Conservation (phyloP, 1,140 invertebrate genomes). For the Eulimnadia texana region DNA sequence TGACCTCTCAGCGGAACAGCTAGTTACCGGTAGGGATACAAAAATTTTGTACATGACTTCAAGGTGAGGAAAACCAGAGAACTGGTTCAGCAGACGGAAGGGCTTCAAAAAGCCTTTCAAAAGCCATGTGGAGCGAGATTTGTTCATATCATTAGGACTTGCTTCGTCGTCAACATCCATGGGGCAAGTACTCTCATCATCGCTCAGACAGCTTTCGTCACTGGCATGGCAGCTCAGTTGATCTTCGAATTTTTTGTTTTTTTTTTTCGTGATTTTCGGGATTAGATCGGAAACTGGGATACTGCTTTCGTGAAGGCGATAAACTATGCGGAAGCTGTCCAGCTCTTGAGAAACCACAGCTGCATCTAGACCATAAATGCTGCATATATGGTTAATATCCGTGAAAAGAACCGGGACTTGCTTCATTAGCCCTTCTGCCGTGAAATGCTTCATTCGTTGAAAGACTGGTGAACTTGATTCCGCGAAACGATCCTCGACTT, state of each 20-base stretch:
- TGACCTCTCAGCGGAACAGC: neutral
- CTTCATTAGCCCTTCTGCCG: neutral
- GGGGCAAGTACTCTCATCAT: neutral
- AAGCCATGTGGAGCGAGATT: slow-evolving; percentile 1
- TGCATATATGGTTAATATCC: neutral
- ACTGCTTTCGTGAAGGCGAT: neutral
- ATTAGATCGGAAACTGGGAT: too few relatives aligned
- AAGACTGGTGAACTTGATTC: neutral
- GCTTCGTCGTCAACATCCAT: neutral
- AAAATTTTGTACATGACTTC: neutral
- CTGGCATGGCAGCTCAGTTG: neutral
- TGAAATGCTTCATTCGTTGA: neutral
- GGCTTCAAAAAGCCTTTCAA: slow-evolving; percentile 1
- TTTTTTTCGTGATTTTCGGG: too few relatives aligned
- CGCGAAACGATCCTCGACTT: neutral
- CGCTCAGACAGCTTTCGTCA: neutral
- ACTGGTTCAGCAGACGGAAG: slow-evolving; percentile 2
- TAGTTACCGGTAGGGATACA: neutral
- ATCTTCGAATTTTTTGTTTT: neutral
- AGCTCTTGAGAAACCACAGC: neutral
- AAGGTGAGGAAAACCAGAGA: slow-evolving; percentile 3
- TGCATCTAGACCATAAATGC: neutral
- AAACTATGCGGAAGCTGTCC: neutral
- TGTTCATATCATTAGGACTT: neutral
- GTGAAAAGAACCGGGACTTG: neutral